phyloP scores from a whole-genome alignment of 2,888 invertebrate species.

The Acrobasis suavella region DNA sequence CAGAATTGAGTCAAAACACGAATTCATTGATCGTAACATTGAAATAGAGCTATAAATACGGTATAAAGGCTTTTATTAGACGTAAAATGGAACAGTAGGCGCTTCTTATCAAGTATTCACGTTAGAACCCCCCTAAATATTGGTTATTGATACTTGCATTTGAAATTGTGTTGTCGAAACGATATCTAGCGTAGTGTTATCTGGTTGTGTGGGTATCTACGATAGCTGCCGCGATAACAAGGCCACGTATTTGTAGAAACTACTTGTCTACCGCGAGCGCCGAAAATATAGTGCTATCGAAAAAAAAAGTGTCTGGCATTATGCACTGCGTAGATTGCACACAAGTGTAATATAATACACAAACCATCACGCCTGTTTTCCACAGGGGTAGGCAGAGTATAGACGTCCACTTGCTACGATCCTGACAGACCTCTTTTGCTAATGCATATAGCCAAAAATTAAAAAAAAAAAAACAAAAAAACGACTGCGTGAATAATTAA shows the following conservation, averaged over 20 bases:
- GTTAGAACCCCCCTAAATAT: conserved; percentile 36
- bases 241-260: conserved; percentile 17
- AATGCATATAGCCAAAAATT: too few relatives aligned
- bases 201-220: conserved; percentile 31
- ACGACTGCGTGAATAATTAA: too few relatives aligned
- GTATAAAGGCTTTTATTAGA: conserved; percentile 48
- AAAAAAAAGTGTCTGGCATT: conserved; percentile 21
- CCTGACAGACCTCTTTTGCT: too few relatives aligned
- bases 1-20: conserved; percentile 32
- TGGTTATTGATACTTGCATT: conserved; percentile 33
- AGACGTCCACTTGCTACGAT: too few relatives aligned
- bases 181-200: conserved; percentile 14
- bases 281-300: conserved; percentile 9
- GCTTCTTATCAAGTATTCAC: conserved; percentile 48
- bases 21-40: conserved; percentile 43
- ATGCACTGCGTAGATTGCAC: background rate
- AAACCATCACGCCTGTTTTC: background rate
- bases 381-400: too few relatives aligned
- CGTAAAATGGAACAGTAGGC: conserved; percentile 44
- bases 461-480: too few relatives aligned
- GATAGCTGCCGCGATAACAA: conserved; percentile 27
- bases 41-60: conserved; percentile 49
- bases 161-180: conserved; percentile 26
- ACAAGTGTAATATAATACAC: background rate
- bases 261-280: conserved; percentile 3